Evolutionary conservation across 1,140 invertebrate genomes (phyloP).

Genomic region (Bradysia coprophila): DNA sequence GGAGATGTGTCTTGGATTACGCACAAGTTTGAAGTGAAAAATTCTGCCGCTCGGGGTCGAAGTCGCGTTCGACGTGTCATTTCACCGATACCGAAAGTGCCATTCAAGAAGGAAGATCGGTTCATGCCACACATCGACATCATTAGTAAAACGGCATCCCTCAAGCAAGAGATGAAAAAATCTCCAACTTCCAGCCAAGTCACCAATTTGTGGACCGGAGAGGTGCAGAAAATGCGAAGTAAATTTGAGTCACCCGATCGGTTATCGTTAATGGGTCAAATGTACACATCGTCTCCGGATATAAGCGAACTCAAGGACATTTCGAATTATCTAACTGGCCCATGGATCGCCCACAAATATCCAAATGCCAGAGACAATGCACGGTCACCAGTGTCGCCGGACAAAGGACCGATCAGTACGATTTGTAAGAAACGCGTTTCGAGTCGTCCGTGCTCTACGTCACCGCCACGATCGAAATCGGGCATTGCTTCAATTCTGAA

Average conservation of each 20-base stretch:
- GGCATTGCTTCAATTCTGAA: slow-evolving; percentile 5
- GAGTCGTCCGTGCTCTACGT: slow-evolving; percentile 24
- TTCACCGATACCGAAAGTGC: slow-evolving; percentile 39
- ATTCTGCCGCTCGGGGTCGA: slow-evolving; percentile 19
- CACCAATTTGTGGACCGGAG: slow-evolving; percentile 36
- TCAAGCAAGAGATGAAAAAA: slow-evolving; percentile 30
- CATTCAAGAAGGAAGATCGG: slow-evolving; percentile 43
- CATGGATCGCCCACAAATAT: slow-evolving; percentile 57
- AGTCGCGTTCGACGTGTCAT: slow-evolving; percentile 30
- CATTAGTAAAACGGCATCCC: slow-evolving; percentile 59
- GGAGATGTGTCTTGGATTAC: slow-evolving; percentile 40
- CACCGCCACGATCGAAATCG: slow-evolving; percentile 12
- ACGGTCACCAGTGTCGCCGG: slow-evolving; percentile 34
- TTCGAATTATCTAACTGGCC: slow-evolving; percentile 50
- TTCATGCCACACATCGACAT: slow-evolving; percentile 76
- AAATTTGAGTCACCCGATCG: slow-evolving; percentile 39
- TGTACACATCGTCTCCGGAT: slow-evolving; percentile 65
- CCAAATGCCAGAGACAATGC: slow-evolving; percentile 43
- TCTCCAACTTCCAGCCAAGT: slow-evolving; percentile 15
- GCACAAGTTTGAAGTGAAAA: slow-evolving; percentile 32
- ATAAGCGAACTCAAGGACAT: slow-evolving; percentile 57
- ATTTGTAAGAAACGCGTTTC: slow-evolving; percentile 4
- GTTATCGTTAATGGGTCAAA: slow-evolving; percentile 50
- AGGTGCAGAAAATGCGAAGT: slow-evolving; percentile 43
- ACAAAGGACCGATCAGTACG: slow-evolving; percentile 18